Base-by-base conservation (phyloP, 2,888 invertebrate species). In the Drosophila koepferae region DNA sequence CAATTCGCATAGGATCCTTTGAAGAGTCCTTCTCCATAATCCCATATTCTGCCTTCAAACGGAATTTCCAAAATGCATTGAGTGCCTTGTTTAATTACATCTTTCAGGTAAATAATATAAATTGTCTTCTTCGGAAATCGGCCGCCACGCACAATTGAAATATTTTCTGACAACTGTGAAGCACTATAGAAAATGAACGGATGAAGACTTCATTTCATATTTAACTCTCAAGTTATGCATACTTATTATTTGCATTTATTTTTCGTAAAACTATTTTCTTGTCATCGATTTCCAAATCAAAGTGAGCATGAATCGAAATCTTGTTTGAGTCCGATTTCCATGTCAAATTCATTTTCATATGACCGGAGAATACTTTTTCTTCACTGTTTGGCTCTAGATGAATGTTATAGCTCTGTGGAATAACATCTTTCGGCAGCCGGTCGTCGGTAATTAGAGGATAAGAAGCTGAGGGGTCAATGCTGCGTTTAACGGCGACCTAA, bases 381-480 rank as follows among this genome's bases (percentile, higher is more conserved):
- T 95, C 95, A 0, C 95, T 93, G 70, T 95, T 95, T 0, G 97
- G 96, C 67, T 95, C 94, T 12, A 97, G 89, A 65, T 95, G 94
- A 38, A 97, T 86, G 28, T 94, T 94, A 90, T 97, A 97, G 6
- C 94, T 95, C 0, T 94, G 94, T 0, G 97, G 97, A 38, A 94
- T 93, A 2, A 96, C 94, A 36, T 95, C 94, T 69, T 94, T 94
- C 0, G 95, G 95, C 58, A 96, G 91, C 6, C 95, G 94, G 2
- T 94, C 94, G 76, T 96, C 96, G 77, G 95, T 94, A 44, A 95
- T 94, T 12, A 96, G 92, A 0, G 94, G 94, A 83, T 96, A 95
- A 0, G 96, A 95, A 72, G 96, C 95, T 81, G 96, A 96, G 60
- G 96, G 92, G 89, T 96, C 96, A 73, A 96, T 96, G 87, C 96